Evolutionary conservation across 2,797 vertebrate species (phyloP).

Genomic region (Sorex maritimensis): DNA sequence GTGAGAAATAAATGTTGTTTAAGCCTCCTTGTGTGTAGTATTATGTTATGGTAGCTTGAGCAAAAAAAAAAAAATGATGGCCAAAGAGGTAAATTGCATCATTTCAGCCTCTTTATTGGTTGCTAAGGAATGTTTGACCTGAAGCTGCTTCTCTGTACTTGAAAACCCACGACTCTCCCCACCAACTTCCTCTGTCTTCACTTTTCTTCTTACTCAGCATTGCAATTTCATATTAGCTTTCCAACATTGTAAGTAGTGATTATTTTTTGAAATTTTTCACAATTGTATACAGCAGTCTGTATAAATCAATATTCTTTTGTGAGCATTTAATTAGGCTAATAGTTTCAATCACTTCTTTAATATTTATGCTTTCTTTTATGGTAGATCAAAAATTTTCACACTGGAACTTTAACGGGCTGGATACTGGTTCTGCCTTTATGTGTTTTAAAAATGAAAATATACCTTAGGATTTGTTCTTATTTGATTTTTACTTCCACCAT

Average conservation of each 20-base stretch:
- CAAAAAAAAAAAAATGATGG: background rate
- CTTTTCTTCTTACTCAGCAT: background rate
- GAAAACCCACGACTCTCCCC: background rate
- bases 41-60: background rate
- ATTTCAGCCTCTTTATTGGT: background rate
- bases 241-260: background rate
- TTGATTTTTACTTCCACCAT: constrained; percentile 39
- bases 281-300: background rate
- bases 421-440: background rate
- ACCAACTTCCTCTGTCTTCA: background rate
- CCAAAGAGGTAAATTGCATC: background rate
- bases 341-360: constrained; percentile 26
- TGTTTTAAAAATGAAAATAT: constrained; percentile 52
- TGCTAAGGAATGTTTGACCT: background rate
- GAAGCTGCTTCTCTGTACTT: background rate
- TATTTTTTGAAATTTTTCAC: background rate
- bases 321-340: constrained; percentile 41
- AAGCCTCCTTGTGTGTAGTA: background rate
- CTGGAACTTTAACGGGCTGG: constrained; percentile 6
- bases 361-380: constrained; percentile 24
- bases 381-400: background rate
- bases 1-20: background rate
- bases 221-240: background rate
- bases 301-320: constrained; percentile 13
- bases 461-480: background rate